These are phyloP conservation scores for Ptilonorhynchus violaceus DNA, from an alignment of 2,113 vertebrate genomes.

Conservation along the genomic window DNA sequence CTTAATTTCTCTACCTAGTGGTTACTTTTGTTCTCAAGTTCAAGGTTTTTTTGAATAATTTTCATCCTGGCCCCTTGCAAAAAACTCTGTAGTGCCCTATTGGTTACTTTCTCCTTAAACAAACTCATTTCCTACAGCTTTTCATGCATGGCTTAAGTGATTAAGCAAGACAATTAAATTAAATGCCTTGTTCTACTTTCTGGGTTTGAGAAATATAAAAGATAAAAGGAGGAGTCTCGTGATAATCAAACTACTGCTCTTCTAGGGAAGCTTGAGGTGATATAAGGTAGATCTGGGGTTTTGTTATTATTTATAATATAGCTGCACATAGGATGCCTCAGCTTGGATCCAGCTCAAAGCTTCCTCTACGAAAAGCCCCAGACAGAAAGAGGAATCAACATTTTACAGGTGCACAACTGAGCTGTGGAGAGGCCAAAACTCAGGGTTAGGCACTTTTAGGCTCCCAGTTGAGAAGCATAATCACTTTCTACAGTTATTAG, in stretches of 20 bases:
- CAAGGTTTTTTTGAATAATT: background rate
- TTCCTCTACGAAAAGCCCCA: background rate
- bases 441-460: background rate
- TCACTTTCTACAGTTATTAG: background rate
- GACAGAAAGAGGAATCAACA: background rate
- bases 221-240: background rate
- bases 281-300: accelerated
- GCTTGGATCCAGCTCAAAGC: background rate
- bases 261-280: background rate
- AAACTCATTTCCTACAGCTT: background rate
- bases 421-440: background rate
- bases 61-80: background rate
- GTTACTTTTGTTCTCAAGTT: background rate
- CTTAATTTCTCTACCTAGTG: background rate
- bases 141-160: background rate
- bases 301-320: background rate
- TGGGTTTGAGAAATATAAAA: background rate
- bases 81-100: background rate
- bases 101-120: background rate
- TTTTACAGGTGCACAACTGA: background rate
- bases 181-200: background rate
- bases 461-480: background rate
- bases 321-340: background rate
- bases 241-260: background rate
- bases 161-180: background rate